A percentile compares a stretch with the other conserved stretches of the same genome.
These are phyloP conservation scores for Drosophila willistoni DNA, from an alignment of 1,140 invertebrate genomes.

Conservation along the genomic window DNA sequence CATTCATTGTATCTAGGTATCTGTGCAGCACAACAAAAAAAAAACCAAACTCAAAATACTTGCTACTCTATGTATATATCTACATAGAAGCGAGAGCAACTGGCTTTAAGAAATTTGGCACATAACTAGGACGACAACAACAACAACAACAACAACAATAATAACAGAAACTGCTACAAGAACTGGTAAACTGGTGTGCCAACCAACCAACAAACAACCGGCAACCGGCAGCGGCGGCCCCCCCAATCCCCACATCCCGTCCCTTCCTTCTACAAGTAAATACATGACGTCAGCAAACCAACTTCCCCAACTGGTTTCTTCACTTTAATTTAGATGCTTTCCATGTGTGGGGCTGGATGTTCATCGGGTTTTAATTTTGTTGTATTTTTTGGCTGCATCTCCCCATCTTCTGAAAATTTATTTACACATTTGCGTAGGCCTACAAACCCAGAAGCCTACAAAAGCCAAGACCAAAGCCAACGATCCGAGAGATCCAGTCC, in stretches of 20 bases:
- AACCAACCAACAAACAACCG: slow-evolving; percentile 26
- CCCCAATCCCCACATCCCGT: slow-evolving; percentile 28
- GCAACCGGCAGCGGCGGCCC: slow-evolving; percentile 53
- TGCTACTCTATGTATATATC: no score
- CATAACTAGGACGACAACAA: slow-evolving; percentile 74
- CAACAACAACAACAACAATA: slow-evolving; percentile 40
- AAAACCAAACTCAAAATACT: neutral
- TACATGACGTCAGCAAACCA: slow-evolving; percentile 67
- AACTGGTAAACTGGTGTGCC: slow-evolving; percentile 73
- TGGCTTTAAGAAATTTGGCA: slow-evolving; percentile 75
- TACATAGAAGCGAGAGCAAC: slow-evolving; percentile 44
- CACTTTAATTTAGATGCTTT: slow-evolving; percentile 78
- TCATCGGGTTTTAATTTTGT: slow-evolving; percentile 47
- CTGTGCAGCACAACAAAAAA: slow-evolving; percentile 1
- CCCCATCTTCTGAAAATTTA: slow-evolving; percentile 53
- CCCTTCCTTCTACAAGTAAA: slow-evolving; percentile 22
- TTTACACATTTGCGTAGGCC: slow-evolving; percentile 74
- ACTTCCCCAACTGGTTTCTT: slow-evolving; percentile 70
- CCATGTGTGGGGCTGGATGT: slow-evolving; percentile 55
- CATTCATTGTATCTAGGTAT: slow-evolving; percentile 32
- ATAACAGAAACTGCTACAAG: slow-evolving; percentile 55
- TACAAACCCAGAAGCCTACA: slow-evolving; percentile 78
- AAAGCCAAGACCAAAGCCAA: slow-evolving; percentile 24
- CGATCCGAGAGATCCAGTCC: slow-evolving; percentile 33
- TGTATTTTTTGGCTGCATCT: slow-evolving; percentile 24